Percentiles rank a stretch among this genome's conserved stretches.
phyloP scores from a whole-genome alignment of 2,888 invertebrate genomes.

The Drosophila pullipes region DNA sequence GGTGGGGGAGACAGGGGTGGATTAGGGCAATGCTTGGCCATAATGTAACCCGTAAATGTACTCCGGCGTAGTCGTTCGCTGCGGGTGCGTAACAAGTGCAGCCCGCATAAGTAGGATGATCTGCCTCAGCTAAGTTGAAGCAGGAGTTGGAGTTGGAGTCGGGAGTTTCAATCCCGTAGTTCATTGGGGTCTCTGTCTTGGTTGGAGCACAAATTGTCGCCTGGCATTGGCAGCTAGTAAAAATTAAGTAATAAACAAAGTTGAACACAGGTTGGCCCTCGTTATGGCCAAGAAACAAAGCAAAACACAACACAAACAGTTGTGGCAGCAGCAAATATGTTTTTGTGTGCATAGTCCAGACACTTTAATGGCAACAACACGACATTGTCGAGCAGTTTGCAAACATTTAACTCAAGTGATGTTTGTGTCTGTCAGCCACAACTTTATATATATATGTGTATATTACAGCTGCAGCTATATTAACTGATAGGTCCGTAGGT shows the following conservation, averaged over 20 bases:
- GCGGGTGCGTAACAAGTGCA: conserved; percentile 75
- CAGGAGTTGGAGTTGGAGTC: conserved; percentile 6
- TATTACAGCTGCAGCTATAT: background rate
- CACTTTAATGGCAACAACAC: conserved; percentile 53
- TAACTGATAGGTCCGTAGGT: background rate
- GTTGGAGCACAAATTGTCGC: conserved; percentile 62
- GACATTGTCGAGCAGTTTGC: conserved; percentile 52
- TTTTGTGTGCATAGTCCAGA: conserved; percentile 50
- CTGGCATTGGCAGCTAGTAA: conserved; percentile 79
- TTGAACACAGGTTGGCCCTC: conserved; percentile 57
- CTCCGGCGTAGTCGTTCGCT: conserved; percentile 28
- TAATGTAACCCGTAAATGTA: conserved; percentile 63
- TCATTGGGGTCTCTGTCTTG: conserved; percentile 39
- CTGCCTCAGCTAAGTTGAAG: conserved; percentile 11
- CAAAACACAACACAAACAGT: conserved; percentile 21
- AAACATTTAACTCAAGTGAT: conserved; percentile 50
- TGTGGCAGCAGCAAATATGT: conserved; percentile 50
- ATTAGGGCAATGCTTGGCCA: conserved; percentile 57
- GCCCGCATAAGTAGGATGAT: conserved; percentile 63
- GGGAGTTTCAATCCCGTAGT: conserved; percentile 12
- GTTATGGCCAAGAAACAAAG: conserved; percentile 25
- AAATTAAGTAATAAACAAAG: conserved; percentile 78
- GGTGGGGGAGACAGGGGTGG: conserved; percentile 1
- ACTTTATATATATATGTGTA: conserved; percentile 2
- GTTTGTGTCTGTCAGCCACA: conserved; percentile 16